These are phyloP conservation scores for Nycticryphes semicollaris DNA, from an alignment of 2,113 vertebrate species.

Conservation along the genomic window DNA sequence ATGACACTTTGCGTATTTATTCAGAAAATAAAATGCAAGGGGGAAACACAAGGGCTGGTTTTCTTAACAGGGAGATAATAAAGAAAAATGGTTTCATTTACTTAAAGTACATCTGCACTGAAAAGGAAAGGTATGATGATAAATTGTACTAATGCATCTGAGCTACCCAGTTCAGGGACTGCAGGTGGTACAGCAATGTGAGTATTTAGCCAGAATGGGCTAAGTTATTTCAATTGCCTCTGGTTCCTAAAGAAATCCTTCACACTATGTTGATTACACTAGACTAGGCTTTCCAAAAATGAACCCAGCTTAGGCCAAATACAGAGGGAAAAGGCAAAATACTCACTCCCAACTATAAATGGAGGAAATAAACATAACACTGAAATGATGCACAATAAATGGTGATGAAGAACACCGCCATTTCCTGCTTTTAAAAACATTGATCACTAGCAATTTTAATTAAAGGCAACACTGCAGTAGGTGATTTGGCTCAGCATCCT, in stretches of 20 bases:
- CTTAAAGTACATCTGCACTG: not conserved
- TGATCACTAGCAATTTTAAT: not conserved
- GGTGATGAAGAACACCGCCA: not conserved
- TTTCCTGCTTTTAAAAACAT: constrained; percentile 33
- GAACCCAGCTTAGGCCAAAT: not conserved
- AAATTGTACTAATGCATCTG: not conserved
- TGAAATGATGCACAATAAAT: not conserved
- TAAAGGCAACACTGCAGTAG: not conserved
- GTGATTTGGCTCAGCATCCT: constrained; percentile 6
- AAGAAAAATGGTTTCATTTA: constrained; percentile 39
- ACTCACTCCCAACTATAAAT: not conserved
- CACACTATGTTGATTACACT: not conserved
- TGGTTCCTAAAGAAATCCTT: not conserved
- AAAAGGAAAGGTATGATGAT: not conserved
- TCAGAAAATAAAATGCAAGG: not conserved
- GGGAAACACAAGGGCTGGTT: not conserved
- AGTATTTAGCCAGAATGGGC: not conserved
- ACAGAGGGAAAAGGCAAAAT: not conserved
- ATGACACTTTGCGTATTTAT: constrained; percentile 3
- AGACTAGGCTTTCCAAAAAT: not conserved
- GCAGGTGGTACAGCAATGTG: not conserved
- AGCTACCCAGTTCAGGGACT: not conserved
- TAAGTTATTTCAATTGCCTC: not conserved
- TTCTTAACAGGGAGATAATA: constrained; percentile 45
- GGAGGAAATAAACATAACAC: not conserved